Evolutionary conservation across 2,113 vertebrate species (phyloP), one percentile per base, ranked within the genome.

Genomic region (Eulacestoma nigropectus): DNA sequence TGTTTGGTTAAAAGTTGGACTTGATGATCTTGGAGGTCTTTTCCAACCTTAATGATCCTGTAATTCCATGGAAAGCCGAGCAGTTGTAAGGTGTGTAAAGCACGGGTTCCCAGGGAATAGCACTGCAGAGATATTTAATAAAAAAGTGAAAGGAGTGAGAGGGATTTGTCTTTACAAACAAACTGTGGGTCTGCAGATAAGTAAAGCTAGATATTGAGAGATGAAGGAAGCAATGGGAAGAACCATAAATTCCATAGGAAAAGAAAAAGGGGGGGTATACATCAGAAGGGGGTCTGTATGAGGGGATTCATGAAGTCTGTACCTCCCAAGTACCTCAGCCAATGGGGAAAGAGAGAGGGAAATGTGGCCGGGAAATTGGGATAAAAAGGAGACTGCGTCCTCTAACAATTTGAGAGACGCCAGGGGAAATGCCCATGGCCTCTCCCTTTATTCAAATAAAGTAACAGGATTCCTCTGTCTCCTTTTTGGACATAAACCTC

Each of bases 321-420:
- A 37, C 57, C 57, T 59, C 57, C 26, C n/a, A 59, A 59, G 57
- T 59, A 26, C n/a, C n/a, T 59, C n/a, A 26, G 23, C 23, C 7
- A 37, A 8, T 3, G 10, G 23, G n/a, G n/a, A 37, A 35, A 25
- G n/a, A 37, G 23, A 59, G 23, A 59, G 57, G 57, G 57, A 59
- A 59, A 59, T 59, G n/a, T 0, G 7, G 33, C 56, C 0, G 4
- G 55, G 57, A 59, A 59, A 37, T 37, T 2, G 1, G 16, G n/a
- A 59, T 8, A 26, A 59, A 59, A 59, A 26, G 57, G 57, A 59
- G 57, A 15, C 23, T 59, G 15, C 5, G 2, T 26, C n/a, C n/a
- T 37, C 57, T 2, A 17, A 26, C 15, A 37, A 12, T 2, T 26
- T 17, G 23, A 59, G n/a, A 59, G 23, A 37, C n/a, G 23, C 57